Evolutionary conservation across 92 coral and sea anemone genomes (phyloP).

Genomic region (Phymanthus crucifer): DNA sequence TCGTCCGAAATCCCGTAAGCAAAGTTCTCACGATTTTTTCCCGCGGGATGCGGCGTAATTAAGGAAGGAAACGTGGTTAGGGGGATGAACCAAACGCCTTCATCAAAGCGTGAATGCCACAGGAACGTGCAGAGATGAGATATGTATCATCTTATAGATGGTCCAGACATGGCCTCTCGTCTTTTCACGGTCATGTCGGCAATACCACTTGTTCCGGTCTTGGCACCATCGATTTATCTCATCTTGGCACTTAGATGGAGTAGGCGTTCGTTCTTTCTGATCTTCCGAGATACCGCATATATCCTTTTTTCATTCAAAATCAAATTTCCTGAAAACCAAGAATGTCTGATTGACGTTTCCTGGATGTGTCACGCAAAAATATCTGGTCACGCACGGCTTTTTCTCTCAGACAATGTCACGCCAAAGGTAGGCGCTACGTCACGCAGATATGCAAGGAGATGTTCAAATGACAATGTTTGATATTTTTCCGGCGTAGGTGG

Average conservation of each 20-base stretch:
- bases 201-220: not conserved
- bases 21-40: not conserved
- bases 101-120: not conserved
- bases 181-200: not conserved
- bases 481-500: not conserved
- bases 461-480: too few relatives aligned
- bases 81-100: conserved; percentile 4
- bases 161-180: not conserved
- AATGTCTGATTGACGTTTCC: not conserved
- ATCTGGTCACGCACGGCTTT: not conserved
- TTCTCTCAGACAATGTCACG: not conserved
- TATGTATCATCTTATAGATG: not conserved
- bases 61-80: not conserved
- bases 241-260: not conserved
- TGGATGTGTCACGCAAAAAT: not conserved
- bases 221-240: not conserved
- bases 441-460: not conserved
- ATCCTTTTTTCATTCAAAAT: too few relatives aligned
- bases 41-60: not conserved
- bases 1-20: conserved; percentile 87
- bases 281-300: not conserved
- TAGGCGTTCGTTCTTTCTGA: not conserved
- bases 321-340: not conserved
- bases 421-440: not conserved
- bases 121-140: not conserved